Evolutionary conservation across 2,888 invertebrate species (phyloP).

Genomic region (Habrosyne pyritoides): DNA sequence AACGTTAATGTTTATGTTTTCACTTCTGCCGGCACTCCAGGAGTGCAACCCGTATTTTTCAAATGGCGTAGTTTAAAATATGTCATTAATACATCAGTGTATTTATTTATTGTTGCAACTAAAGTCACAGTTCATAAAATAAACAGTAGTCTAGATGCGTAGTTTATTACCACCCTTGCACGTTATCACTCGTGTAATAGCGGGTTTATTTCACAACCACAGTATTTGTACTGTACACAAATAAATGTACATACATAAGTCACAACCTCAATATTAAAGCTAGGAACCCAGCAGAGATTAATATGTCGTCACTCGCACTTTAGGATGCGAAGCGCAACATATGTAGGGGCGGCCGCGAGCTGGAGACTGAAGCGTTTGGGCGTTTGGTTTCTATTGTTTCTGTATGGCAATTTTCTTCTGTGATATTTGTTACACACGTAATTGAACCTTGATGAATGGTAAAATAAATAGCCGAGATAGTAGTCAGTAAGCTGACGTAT

Average conservation of each 20-base stretch:
- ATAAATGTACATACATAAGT: conserved; percentile 33
- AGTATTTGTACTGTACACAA: conserved; percentile 35
- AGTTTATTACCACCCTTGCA: neutral
- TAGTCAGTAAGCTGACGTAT: too few species aligned
- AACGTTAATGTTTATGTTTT: too few species aligned
- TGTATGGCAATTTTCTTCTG: neutral
- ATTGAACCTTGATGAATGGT: too few species aligned
- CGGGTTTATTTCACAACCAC: neutral
- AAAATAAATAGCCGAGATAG: too few species aligned
- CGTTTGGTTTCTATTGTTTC: neutral
- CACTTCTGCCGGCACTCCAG: too few species aligned
- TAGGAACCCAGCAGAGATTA: conserved; percentile 57
- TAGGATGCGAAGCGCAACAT: conserved; percentile 43
- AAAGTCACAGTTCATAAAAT: neutral
- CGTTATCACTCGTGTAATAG: neutral
- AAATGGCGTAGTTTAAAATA: too few species aligned
- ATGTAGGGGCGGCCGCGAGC: conserved; percentile 16
- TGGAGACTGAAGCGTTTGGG: conserved; percentile 22
- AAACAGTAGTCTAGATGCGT: neutral
- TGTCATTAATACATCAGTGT: too few species aligned
- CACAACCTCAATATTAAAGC: conserved; percentile 54
- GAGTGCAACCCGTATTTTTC: too few species aligned
- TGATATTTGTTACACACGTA: too few species aligned
- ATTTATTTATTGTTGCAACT: conserved; percentile 15
- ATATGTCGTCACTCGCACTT: conserved; percentile 64